These are phyloP conservation scores for Coturnix japonica DNA, from an alignment of 2,113 vertebrate genomes.

Conservation along the genomic window DNA sequence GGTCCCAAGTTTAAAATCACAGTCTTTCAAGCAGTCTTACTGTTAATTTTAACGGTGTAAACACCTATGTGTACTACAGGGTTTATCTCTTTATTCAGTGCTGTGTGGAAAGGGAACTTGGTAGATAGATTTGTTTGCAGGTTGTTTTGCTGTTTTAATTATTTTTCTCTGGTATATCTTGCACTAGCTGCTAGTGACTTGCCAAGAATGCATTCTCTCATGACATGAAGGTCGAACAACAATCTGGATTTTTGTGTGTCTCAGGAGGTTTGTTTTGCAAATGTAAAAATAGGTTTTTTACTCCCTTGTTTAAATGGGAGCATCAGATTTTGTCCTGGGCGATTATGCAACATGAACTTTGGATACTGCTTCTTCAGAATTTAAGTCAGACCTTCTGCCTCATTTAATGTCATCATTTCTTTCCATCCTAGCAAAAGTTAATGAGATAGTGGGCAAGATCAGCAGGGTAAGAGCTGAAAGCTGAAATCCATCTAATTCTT, in stretches of 20 bases:
- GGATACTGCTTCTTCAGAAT: not conserved
- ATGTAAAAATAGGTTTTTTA: not conserved
- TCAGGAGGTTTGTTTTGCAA: constrained; percentile 12
- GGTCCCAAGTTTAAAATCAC: not conserved
- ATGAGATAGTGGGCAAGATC: not conserved
- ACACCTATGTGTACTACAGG: not conserved
- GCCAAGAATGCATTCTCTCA: not conserved
- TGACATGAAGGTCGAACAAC: not conserved
- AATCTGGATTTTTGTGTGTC: not conserved
- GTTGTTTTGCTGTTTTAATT: not conserved
- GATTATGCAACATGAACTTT: not conserved
- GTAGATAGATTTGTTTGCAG: not conserved
- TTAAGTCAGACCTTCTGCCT: not conserved
- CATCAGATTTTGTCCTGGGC: not conserved
- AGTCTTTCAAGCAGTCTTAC: not conserved
- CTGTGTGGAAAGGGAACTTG: not conserved
- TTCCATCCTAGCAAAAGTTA: not conserved
- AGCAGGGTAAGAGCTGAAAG: not conserved
- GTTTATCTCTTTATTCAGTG: constrained; percentile 22
- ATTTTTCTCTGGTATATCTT: not conserved
- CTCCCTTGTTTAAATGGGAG: not conserved
- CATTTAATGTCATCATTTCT: not conserved
- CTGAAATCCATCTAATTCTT: not conserved
- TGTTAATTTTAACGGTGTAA: not conserved
- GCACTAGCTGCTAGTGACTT: not conserved